Base-by-base conservation (phyloP, 2,797 vertebrate species). In the Coregonus sp. region DNA sequence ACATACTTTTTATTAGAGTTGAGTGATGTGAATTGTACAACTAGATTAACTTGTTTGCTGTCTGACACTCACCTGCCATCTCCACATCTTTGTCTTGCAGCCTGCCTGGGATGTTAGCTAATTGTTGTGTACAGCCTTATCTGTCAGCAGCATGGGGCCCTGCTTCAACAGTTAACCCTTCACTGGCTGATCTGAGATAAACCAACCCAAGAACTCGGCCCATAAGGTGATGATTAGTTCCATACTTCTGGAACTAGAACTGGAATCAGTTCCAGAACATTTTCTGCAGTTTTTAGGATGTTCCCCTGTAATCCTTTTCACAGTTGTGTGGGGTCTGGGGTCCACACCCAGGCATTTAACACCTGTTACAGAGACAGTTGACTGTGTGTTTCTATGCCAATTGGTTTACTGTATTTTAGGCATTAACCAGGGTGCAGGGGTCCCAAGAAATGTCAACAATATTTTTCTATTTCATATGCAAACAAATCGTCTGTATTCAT, bases 41-140 rank as follows among this genome's bases (percentile, higher is more conserved):
- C 76, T 51, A 59, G 71, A 68, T 47, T 16, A 68, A 73, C 71
- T 47, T 59, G 71, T 77, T 77, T 52, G 37, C 66, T 68, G 5
- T 20, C 4, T 68, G 33, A 31, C 12, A 35, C 52, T 78, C 15
- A 37, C 0, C 31, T 66, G 11, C 29, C 11, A 68, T 40, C 50
- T 77, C 11, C 15, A 67, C 25, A 70, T 35, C n/a, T 68, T 37
- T 67, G 56, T 51, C 47, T 77, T 7, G 35, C 6, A 20, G 25
- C 5, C 35, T 61, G 54, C 12, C 56, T 67, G 35, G 51, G 59
- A 54, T 37, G 63, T 37, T 25, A 12, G 20, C 25, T 72, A 29
- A 81, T 78, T 61, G 20, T 14, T 52, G 29, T 4, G 0, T 63
- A 61, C 59, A 61, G 75, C 29, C 33, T 70, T 9, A 59, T 56